These are phyloP conservation scores for Apolygus lucorum DNA, from an alignment of 1,140 invertebrate species.

Conservation along the genomic window DNA sequence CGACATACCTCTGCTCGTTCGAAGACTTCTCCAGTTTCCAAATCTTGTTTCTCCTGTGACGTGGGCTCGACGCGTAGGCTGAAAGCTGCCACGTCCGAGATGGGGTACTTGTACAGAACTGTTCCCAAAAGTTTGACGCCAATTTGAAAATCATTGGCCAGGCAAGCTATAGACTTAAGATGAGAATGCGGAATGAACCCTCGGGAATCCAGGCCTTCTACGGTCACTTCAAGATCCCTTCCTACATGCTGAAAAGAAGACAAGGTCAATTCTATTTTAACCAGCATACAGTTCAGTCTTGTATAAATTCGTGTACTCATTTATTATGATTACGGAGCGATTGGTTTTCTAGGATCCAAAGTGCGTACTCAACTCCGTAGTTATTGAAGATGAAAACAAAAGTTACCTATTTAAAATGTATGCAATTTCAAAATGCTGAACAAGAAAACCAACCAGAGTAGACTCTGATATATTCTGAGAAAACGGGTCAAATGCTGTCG, in stretches of 20 bases:
- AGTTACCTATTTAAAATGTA: too few relatives aligned
- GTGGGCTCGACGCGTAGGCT: not conserved
- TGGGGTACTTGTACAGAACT: conserved; percentile 3
- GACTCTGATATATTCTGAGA: too few relatives aligned
- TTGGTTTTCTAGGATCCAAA: too few relatives aligned
- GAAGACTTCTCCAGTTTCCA: not conserved
- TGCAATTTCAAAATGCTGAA: too few relatives aligned
- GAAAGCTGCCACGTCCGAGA: not conserved
- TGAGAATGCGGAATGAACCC: not conserved
- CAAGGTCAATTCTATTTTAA: too few relatives aligned
- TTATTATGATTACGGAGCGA: too few relatives aligned
- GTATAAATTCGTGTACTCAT: too few relatives aligned
- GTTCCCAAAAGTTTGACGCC: not conserved
- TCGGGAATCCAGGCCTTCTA: not conserved
- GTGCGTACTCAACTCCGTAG: too few relatives aligned
- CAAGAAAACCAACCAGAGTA: too few relatives aligned
- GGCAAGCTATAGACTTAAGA: not conserved
- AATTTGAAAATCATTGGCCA: not conserved
- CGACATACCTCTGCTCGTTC: not conserved
- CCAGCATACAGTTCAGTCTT: too few relatives aligned
- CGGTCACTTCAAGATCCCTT: not conserved
- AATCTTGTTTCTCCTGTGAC: not conserved
- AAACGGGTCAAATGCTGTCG: too few relatives aligned
- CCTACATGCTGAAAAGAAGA: not conserved
- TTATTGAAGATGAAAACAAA: too few relatives aligned